These are phyloP conservation scores for Athalia cordata DNA, from an alignment of 2,888 invertebrate species.

Conservation along the genomic window DNA sequence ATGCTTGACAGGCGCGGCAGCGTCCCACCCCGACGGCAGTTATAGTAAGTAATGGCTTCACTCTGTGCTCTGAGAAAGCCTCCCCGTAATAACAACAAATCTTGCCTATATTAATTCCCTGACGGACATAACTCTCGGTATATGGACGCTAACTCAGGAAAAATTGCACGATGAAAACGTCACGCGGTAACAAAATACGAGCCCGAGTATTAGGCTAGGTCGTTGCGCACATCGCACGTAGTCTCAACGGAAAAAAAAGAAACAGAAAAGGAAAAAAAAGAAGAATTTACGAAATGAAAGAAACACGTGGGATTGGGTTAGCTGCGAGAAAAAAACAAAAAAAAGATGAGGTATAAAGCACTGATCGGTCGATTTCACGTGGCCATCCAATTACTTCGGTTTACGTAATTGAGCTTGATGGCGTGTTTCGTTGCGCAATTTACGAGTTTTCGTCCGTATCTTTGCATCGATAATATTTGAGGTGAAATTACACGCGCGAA, in stretches of 20 bases:
- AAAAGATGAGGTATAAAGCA: too few species aligned
- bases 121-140: conserved; percentile 70
- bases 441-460: background rate
- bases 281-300: background rate
- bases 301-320: background rate
- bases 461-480: conserved; percentile 30
- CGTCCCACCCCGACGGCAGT: conserved; percentile 70
- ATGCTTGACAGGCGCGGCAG: conserved; percentile 71
- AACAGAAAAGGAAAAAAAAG: background rate
- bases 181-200: conserved; percentile 62
- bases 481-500: conserved; percentile 5
- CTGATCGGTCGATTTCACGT: background rate
- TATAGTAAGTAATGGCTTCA: conserved; percentile 73
- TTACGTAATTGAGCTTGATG: conserved; percentile 2
- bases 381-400: conserved; percentile 32
- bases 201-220: conserved; percentile 60
- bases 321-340: background rate
- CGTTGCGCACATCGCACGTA: conserved; percentile 23
- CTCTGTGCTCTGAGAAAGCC: conserved; percentile 70
- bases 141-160: conserved; percentile 64
- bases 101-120: conserved; percentile 72
- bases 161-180: conserved; percentile 69
- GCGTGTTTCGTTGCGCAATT: conserved; percentile 9
- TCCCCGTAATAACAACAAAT: conserved; percentile 72
- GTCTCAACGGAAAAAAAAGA: background rate